phyloP scores from a whole-genome alignment of 2,113 vertebrate genomes.

The Oceanodroma tethys region DNA sequence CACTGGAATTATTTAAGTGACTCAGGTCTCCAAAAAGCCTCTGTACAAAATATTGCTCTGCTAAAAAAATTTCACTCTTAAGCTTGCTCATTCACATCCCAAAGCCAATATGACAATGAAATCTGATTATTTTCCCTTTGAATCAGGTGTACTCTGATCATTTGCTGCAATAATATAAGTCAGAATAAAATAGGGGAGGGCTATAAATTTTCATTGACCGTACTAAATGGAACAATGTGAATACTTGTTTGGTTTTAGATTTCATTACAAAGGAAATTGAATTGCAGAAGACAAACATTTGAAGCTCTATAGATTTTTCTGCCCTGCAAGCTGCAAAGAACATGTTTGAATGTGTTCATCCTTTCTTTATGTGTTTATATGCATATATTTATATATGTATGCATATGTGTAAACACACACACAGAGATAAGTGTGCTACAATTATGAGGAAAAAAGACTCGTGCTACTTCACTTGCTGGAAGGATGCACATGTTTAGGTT shows the following conservation, averaged over 20 bases:
- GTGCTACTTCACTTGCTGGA: not conserved
- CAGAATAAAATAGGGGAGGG: not conserved
- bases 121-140: not conserved
- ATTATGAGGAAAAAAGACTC: not conserved
- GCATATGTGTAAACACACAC: not conserved
- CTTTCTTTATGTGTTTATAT: not conserved
- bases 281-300: not conserved
- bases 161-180: constrained; percentile 15
- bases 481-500: not conserved
- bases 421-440: not conserved
- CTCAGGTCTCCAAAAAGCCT: not conserved
- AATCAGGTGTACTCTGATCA: not conserved
- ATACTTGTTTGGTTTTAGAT: not conserved
- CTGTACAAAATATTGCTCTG: not conserved
- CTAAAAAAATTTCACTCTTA: not conserved
- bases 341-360: not conserved
- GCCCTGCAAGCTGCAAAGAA: not conserved
- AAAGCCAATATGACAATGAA: not conserved
- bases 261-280: constrained; percentile 30
- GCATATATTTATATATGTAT: not conserved
- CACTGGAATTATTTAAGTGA: not conserved
- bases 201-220: constrained; percentile 1
- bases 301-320: not conserved
- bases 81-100: not conserved
- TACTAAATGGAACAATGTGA: not conserved